Evolutionary conservation across 1,140 invertebrate genomes (phyloP), one percentile per base, ranked within the genome.

Genomic region (Drosophila sucinea): DNA sequence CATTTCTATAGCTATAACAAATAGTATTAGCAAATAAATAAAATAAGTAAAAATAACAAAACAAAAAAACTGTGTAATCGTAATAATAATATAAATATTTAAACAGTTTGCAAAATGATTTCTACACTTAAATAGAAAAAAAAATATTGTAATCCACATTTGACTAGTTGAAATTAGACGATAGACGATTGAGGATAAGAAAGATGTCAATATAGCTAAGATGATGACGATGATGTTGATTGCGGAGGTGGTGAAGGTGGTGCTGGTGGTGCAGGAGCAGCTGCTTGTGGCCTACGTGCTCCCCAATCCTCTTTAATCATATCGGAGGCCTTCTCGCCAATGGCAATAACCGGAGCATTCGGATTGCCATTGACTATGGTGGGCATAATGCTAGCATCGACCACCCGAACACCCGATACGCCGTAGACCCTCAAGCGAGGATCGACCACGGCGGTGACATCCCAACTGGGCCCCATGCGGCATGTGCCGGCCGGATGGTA

Each of bases 401-500:
- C 94, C 0, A 96, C 96, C 61, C 96, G 93, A 1, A 97, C 85
- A 6, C 95, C 95, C 1, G 94, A 94, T 0, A 97, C 94, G 0
- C 96, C 96, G 68, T 96, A 94, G 3, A 97, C 96, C 1, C 95
- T 93, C 3, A 97, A 90, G 44, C 96, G 93, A 0, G 95, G 94
- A 92, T 98, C 96, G 0, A 98, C 97, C 0, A 98, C 97, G 1
- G 97, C 96, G 0, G 94, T 94, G 0, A 94, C 93, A 90, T 98
- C 97, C 41, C 92, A 93, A 47, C 92, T 94, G 0, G 96, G 95
- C 3, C 97, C 97, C 97, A 98, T 98, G 91, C 97, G 97, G 76
- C 96, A 96, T 0, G 97, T 98, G 0, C 97, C 95, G 0, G 95
- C 94, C 0, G 96, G 96, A 93, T 98, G 96, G 82, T 97, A 97